Evolutionary conservation across 30 jellyfish, hydroid and myxozoan genomes (phyloP).

Genomic region (Hydra vulgaris): DNA sequence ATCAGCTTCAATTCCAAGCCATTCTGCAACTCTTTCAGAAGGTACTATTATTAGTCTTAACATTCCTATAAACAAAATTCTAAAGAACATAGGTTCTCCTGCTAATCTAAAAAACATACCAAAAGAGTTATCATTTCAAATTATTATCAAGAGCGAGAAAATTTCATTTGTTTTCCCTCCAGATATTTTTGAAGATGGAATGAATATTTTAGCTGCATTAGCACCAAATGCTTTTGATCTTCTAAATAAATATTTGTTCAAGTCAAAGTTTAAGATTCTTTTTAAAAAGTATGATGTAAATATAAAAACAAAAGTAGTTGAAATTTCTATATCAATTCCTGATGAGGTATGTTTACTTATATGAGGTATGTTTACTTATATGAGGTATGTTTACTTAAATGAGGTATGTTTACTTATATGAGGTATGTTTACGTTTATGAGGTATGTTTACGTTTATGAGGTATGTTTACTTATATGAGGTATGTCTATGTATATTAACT

Average conservation of each 20-base stretch:
- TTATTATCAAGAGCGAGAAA: conserved; percentile 32
- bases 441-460: too few relatives aligned
- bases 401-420: too few relatives aligned
- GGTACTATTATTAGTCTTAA: conserved; percentile 51
- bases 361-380: background rate
- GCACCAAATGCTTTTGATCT: conserved; percentile 42
- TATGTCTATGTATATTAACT: too few relatives aligned
- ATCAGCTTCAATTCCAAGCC: conserved; percentile 19
- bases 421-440: too few relatives aligned
- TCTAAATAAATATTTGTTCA: conserved; percentile 21
- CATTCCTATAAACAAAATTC: conserved; percentile 47
- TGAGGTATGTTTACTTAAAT: too few relatives aligned
- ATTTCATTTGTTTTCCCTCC: conserved; percentile 50
- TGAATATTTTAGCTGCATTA: conserved; percentile 45
- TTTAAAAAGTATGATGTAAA: conserved; percentile 51
- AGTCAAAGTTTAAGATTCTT: conserved; percentile 45
- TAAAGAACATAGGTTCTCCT: conserved; percentile 30
- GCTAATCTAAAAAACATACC: conserved; percentile 45
- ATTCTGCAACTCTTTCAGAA: conserved; percentile 51
- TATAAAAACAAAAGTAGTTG: conserved; percentile 38
- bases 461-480: too few relatives aligned
- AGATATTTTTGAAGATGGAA: conserved; percentile 33
- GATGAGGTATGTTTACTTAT: conserved; percentile 2
- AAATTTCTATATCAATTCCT: conserved; percentile 8
- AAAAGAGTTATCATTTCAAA: conserved; percentile 30